Percentiles rank a stretch among this genome's conserved stretches.
These are phyloP conservation scores for Acrocephalus arundinaceus DNA, from an alignment of 2,113 vertebrate genomes.

Conservation along the genomic window DNA sequence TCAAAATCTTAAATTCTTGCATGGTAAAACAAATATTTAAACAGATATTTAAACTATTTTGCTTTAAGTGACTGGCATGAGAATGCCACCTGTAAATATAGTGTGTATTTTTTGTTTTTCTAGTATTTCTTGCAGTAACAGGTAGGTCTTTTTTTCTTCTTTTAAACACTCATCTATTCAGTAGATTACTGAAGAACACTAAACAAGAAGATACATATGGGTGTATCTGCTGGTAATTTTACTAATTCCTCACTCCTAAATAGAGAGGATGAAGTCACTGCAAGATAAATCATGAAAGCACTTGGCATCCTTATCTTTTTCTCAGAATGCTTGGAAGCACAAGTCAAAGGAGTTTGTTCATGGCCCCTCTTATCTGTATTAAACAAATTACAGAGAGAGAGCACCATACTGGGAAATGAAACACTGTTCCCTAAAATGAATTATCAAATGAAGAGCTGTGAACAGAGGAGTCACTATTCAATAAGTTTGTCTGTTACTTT, in stretches of 20 bases:
- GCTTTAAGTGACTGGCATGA: background rate
- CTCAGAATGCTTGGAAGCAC: background rate
- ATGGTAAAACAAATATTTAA: background rate
- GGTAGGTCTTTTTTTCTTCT: background rate
- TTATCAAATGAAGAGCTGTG: background rate
- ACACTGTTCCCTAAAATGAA: background rate
- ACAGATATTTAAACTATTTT: background rate
- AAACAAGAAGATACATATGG: background rate
- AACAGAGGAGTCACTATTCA: background rate
- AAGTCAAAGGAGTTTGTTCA: background rate
- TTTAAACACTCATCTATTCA: background rate
- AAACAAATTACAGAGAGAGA: background rate
- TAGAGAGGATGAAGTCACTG: background rate
- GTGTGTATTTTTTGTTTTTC: background rate
- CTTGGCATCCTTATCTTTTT: background rate
- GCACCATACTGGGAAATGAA: background rate
- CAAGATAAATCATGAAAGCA: background rate
- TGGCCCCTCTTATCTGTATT: background rate
- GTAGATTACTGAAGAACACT: background rate
- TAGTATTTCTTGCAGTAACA: background rate
- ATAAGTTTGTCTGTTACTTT: background rate
- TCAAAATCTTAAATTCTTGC: background rate
- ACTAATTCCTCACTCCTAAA: background rate
- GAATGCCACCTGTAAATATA: background rate
- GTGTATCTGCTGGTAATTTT: background rate